Percentiles rank a stretch among this genome's conserved stretches.
These are phyloP conservation scores for Meteorus colon DNA, from an alignment of 2,888 invertebrate species.

Conservation along the genomic window DNA sequence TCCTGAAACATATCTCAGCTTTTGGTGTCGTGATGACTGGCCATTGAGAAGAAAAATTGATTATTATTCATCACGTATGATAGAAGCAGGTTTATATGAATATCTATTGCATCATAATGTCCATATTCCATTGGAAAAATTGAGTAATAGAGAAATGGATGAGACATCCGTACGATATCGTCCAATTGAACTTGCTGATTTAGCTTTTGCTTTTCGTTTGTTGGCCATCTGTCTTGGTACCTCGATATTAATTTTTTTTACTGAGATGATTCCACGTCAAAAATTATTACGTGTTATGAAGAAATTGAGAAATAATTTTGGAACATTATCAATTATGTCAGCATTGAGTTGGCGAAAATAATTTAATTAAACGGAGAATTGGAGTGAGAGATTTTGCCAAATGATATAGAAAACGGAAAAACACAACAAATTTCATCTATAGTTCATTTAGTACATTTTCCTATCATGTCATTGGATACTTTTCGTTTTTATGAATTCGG, in stretches of 20 bases:
- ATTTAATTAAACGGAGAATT: too few relatives aligned
- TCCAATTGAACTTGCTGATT: neutral
- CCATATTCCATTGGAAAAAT: neutral
- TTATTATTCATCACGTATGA: neutral
- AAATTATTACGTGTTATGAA: too few relatives aligned
- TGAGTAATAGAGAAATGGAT: neutral
- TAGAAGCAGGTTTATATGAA: constrained; percentile 5
- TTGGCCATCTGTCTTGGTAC: neutral
- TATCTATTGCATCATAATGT: neutral
- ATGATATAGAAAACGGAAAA: too few relatives aligned
- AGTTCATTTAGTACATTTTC: too few relatives aligned
- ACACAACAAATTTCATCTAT: too few relatives aligned
- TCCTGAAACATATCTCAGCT: neutral
- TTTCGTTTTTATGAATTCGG: neutral
- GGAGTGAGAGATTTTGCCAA: too few relatives aligned
- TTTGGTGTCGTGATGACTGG: neutral
- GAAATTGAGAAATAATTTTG: constrained; percentile 58
- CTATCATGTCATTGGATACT: too few relatives aligned
- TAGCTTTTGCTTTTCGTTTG: neutral
- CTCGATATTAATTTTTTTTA: neutral
- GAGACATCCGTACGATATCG: neutral
- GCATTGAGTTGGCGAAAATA: too few relatives aligned
- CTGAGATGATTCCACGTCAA: constrained; percentile 7
- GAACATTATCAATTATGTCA: too few relatives aligned
- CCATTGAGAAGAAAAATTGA: neutral